Evolutionary conservation across 2,797 vertebrate species (phyloP).

Genomic region (Euphonia xanthogaster): DNA sequence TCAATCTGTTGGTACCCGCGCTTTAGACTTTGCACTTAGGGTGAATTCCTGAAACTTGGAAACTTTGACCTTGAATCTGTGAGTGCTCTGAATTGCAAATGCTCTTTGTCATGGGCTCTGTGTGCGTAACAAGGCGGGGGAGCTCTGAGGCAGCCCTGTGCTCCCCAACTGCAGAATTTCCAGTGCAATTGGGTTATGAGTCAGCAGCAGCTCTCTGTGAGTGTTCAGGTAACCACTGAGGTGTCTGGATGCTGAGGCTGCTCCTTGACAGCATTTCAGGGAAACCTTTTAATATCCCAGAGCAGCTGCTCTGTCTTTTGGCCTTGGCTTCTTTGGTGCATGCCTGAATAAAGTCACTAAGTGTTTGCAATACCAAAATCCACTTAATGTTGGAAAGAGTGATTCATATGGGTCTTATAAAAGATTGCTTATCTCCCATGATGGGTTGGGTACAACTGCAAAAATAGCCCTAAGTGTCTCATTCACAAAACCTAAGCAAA

Average conservation of each 20-base stretch:
- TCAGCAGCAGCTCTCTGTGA: neutral
- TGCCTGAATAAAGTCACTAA: neutral
- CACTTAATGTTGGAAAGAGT: neutral
- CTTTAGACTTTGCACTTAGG: neutral
- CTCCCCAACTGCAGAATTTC: neutral
- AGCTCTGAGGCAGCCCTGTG: neutral
- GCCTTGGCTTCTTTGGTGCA: neutral
- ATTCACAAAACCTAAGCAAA: neutral
- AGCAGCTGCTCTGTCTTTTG: neutral
- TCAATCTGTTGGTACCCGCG: neutral
- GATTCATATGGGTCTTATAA: neutral
- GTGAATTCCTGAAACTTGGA: neutral
- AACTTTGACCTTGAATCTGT: neutral
- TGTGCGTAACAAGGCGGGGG: neutral
- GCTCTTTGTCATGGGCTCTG: neutral
- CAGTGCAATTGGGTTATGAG: neutral
- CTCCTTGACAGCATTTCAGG: neutral
- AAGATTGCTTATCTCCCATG: neutral
- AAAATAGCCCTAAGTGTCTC: neutral
- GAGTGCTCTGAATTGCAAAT: conserved; percentile 25
- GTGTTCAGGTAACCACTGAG: neutral
- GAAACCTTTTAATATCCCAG: neutral
- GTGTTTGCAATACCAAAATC: neutral
- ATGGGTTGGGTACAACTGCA: neutral
- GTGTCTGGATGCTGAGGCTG: neutral